Conservation (phyloP, 2,113 vertebrate genomes). For the Argyrosomus japonicus region DNA sequence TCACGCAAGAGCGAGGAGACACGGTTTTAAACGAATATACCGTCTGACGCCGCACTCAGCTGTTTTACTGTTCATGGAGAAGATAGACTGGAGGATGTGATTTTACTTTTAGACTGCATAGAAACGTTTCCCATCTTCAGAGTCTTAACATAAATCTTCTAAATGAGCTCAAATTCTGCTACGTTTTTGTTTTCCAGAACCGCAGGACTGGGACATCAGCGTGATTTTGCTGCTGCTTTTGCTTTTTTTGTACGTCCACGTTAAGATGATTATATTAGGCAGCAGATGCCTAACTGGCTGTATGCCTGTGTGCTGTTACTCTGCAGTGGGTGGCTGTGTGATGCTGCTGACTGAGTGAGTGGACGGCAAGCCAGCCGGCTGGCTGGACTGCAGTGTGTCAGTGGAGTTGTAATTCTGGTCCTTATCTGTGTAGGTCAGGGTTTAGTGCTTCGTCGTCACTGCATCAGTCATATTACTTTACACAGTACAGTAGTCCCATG, state of each 20-base stretch:
- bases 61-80: slow-evolving; percentile 10
- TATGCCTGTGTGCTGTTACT: slow-evolving; percentile 31
- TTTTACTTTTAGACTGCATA: slow-evolving; percentile 2
- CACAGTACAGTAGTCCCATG: slow-evolving; percentile 32
- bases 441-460: not conserved
- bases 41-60: slow-evolving; percentile 31
- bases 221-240: slow-evolving; percentile 14
- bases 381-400: slow-evolving; percentile 46
- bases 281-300: slow-evolving; percentile 35
- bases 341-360: slow-evolving; percentile 48
- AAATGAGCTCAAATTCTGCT: not conserved
- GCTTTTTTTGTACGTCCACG: slow-evolving; percentile 2
- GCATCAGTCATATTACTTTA: slow-evolving; percentile 54
- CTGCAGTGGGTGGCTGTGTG: slow-evolving; percentile 39
- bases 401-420: slow-evolving; percentile 52
- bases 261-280: slow-evolving; percentile 31
- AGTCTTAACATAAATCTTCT: not conserved
- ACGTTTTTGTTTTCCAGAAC: not conserved
- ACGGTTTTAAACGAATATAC: slow-evolving; percentile 29
- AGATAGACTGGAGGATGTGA: slow-evolving; percentile 18
- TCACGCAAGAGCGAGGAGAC: slow-evolving; percentile 30
- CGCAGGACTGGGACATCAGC: not conserved
- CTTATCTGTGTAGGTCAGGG: slow-evolving; percentile 25
- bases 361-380: slow-evolving; percentile 10
- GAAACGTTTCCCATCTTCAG: slow-evolving; percentile 14